Base-by-base conservation (phyloP, 1,140 invertebrate species). In the Dendroctonus valens region DNA sequence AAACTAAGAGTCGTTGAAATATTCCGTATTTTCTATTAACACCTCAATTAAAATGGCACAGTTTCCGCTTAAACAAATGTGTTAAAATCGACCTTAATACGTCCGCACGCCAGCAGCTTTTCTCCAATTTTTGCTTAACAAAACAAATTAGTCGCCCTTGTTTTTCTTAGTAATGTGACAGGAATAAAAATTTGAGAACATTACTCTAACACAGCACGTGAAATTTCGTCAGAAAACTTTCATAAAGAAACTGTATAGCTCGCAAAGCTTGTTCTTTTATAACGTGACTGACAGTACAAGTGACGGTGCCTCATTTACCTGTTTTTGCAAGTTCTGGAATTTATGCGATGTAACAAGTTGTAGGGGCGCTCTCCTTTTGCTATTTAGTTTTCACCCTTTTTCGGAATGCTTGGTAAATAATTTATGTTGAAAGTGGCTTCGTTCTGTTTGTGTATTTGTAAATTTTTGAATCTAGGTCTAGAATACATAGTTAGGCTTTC, bases 131-230 rank as follows among this genome's bases (percentile, higher is more conserved):
- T 52, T 26, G n/a, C 39, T 55, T 40, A 7, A 26, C 50, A 26
- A 52, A 52, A 52, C 50, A 52, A 55, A 55, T 55, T 55, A 55
- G 38, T 40, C 37, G 41, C 53, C 53, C 53, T 26, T 55, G 53
- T 55, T 55, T 55, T 55, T 55, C 53, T 55, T 55, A 55, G 53
- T 55, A 55, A 55, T 55, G 53, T 55, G 53, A 55, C 53, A 55
- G 41, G 53, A 55, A 55, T 55, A 55, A 55, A 55, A 41, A 55
- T 55, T 55, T 41, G 38, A 41, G 6, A 40, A 26, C 53, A 55
- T 55, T 55, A 55, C 26, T 26, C n/a, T 9, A 9, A n/a, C 50
- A 15, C n/a, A 38, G 26, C 11, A 55, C 53, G 53, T 41, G 6
- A 41, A 55, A 55, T 55, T 55, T 55, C 53, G 38, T 55, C 50